Evolutionary conservation across 2,113 vertebrate genomes (phyloP).

Genomic region (Lepisosteus osseus): DNA sequence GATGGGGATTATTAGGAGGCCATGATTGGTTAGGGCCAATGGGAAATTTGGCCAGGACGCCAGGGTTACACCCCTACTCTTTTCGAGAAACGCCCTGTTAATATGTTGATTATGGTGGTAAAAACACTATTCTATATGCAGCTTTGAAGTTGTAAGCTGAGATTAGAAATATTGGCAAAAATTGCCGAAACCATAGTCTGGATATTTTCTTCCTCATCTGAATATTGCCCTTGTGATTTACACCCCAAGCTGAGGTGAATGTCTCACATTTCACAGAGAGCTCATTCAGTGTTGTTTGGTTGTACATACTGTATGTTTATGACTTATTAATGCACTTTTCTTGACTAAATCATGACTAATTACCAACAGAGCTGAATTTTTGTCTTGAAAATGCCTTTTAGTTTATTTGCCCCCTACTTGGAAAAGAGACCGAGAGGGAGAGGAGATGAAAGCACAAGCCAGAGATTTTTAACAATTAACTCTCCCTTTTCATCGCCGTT

Average conservation of each 20-base stretch:
- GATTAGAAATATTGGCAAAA: conserved; percentile 44
- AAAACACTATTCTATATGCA: conserved; percentile 48
- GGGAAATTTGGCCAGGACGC: too few relatives aligned
- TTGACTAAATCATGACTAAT: conserved; percentile 61
- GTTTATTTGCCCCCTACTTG: too few relatives aligned
- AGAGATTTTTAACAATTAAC: too few relatives aligned
- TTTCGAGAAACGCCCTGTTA: too few relatives aligned
- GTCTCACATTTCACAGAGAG: conserved; percentile 26
- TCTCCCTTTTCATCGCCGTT: too few relatives aligned
- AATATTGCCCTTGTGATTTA: conserved; percentile 37
- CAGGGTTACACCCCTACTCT: too few relatives aligned
- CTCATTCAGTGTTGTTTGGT: too few relatives aligned
- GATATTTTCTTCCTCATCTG: conserved; percentile 36
- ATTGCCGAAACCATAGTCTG: conserved; percentile 43
- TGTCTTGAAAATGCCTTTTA: too few relatives aligned
- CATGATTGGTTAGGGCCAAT: too few relatives aligned
- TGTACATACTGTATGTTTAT: conserved; percentile 36
- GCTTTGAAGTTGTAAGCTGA: conserved; percentile 42
- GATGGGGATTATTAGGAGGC: too few relatives aligned
- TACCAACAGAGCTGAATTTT: conserved; percentile 21
- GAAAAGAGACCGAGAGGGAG: too few relatives aligned
- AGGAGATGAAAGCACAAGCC: too few relatives aligned
- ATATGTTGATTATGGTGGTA: conserved; percentile 47
- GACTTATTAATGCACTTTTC: conserved; percentile 57
- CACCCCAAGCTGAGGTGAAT: conserved; percentile 31